phyloP scores from a whole-genome alignment of 2,888 invertebrate species.

The Prosopocoilus inquinatus region DNA sequence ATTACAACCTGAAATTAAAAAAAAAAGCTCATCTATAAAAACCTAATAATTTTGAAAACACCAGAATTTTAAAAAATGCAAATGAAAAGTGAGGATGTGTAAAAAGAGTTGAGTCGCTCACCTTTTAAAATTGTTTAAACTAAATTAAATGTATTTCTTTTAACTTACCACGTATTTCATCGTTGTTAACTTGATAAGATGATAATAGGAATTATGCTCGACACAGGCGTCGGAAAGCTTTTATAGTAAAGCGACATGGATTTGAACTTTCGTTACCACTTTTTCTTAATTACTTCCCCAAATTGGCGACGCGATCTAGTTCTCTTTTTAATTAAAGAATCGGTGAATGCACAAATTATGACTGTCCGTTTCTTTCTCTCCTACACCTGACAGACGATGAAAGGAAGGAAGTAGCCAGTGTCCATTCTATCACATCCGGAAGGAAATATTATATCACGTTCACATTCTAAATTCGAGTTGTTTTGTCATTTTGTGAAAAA shows the following conservation, averaged over 20 bases:
- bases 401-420: background rate
- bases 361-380: background rate
- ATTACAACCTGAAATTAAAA: slow-evolving; percentile 15
- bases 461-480: slow-evolving; percentile 1
- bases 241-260: background rate
- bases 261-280: background rate
- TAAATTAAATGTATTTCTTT: background rate
- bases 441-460: background rate
- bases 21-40: too few species aligned
- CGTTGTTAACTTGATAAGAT: background rate
- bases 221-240: background rate
- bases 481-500: background rate
- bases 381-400: background rate
- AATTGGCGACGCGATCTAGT: background rate
- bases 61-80: too few species aligned
- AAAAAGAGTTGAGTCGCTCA: too few species aligned
- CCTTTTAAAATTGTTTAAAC: too few species aligned
- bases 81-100: background rate
- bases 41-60: too few species aligned
- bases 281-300: background rate
- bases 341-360: background rate
- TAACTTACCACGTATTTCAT: slow-evolving; percentile 1
- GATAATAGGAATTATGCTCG: slow-evolving; percentile 1
- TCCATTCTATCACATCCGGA: background rate
- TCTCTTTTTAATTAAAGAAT: background rate